Conservation (phyloP, 2,888 invertebrate species). For the Xestoiulus laeticollis region DNA sequence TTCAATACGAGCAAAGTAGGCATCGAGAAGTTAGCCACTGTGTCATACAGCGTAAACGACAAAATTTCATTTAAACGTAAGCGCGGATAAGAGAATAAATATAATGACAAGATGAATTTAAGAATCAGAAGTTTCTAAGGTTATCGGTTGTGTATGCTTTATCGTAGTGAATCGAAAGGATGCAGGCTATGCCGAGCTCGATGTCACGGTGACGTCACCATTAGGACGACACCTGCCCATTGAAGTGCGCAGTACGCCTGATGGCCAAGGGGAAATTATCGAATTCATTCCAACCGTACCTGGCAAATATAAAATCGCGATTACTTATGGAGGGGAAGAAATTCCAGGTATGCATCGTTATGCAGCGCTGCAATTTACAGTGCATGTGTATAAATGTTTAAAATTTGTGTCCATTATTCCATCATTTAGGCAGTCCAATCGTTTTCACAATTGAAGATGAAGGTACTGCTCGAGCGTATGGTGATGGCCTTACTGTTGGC, state of each 20-base stretch:
- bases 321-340: constrained; percentile 70
- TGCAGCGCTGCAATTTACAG: background rate
- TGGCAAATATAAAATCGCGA: constrained; percentile 76
- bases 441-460: constrained; percentile 70
- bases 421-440: constrained; percentile 67
- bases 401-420: background rate
- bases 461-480: constrained; percentile 71
- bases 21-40: constrained; percentile 73
- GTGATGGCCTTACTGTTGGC: constrained; percentile 70
- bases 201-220: constrained; percentile 87
- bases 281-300: constrained; percentile 86
- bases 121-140: too few species aligned
- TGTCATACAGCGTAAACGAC: constrained; percentile 75
- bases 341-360: constrained; percentile 65
- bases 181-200: constrained; percentile 85
- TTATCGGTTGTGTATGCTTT: constrained; percentile 20
- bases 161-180: constrained; percentile 78
- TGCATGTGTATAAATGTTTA: background rate
- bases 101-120: constrained; percentile 29
- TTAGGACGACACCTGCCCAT: constrained; percentile 84
- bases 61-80: constrained; percentile 82
- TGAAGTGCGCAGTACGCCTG: constrained; percentile 70
- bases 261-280: constrained; percentile 72
- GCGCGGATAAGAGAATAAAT: constrained; percentile 58
- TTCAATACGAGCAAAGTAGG: constrained; percentile 86